Evolutionary conservation across 2,888 invertebrate genomes (phyloP), one percentile per base, ranked within the genome.

Genomic region (Dexiosoma caninum): DNA sequence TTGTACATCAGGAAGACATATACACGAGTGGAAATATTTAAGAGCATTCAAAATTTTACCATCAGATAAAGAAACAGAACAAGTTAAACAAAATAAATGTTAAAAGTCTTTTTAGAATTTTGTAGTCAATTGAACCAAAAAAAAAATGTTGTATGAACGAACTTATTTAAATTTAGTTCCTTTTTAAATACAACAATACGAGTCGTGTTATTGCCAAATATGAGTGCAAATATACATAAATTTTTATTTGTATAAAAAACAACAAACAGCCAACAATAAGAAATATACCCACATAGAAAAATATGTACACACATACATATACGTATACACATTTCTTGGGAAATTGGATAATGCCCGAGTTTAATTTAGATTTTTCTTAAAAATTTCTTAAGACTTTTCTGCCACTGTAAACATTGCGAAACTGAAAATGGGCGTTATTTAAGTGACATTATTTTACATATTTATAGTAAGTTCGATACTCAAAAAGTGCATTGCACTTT

Each of bases 61-160:
- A 81, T 81, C 81, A 77, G 81, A 81, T 81, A 76, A 76, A 66
- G 16, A 55, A 78, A 70, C 57, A 71, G 64, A 78, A 78, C 66
- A 51, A 60, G 37, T 51, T 16, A 32, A 59, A 23, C 14, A 37
- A 3, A 27, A 27, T 5, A 27, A 27, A 27, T 5, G 3, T 3
- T 27, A 5, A 27, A 6, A 27, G 27, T 27, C 4, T 27, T 57
- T 23, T 16, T 49, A 75, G 67, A 75, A 75, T 75, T 74, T 57
- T 19, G 37, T 27, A n/a, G 14, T 9, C 21, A 40, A 42, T 67
- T 67, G 19, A 27, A 44, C 1, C 16, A 57, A 64, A 35, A 37
- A 35, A 37, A 14, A 59, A 2, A 32, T 12, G 8, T 49, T 57
- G 12, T 64, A 60, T 16, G 23, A 23, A 35, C 21, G 67, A 42